Evolutionary conservation across 2,888 invertebrate species (phyloP), one percentile per base, ranked within the genome.

Genomic region (Lobophora halterata): DNA sequence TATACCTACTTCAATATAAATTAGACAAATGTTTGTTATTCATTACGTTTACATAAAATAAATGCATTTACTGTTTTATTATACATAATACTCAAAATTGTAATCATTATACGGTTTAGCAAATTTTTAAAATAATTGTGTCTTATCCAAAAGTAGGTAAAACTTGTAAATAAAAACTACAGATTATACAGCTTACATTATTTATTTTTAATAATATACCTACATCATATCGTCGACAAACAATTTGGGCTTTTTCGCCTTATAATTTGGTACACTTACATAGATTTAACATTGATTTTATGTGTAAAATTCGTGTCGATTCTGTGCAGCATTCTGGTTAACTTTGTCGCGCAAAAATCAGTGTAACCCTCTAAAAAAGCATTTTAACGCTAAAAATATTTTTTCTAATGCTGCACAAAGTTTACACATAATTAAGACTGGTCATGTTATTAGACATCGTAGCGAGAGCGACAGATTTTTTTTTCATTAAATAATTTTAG

Each of bases 181-280:
- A 45, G 52, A 38, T 34, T 44, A 54, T 41, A 48, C 46, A 62
- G 52, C 63, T 65, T 74, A 78, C 69, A 74, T 77, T 75, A 65
- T 75, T 83, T 76, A 78, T 76, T 82, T 81, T 71, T n/a, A n/a
- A n/a, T n/a, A 75, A 74, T 81, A 81, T 70, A 81, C 43, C 83
- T 85, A 83, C 78, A 77, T 76, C 77, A 75, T 74, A 77, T 78
- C 78, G 71, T 73, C 75, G 67, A 67, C 63, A 71, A 59, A 47
- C 61, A 61, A 39, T 53, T 57, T 57, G 5, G 32, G 32, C 42
- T 43, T 54, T 61, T 57, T 62, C 54, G 55, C 61, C 67, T 61
- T 62, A 41, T 24, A 36, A 32, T 82, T 85, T 85, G 83, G 81
- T 85, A 79, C 75, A 72, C 74, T 76, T 77, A 74, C 29, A 43